Conservation (phyloP, 2,797 vertebrate species). For the Hydrophis major region DNA sequence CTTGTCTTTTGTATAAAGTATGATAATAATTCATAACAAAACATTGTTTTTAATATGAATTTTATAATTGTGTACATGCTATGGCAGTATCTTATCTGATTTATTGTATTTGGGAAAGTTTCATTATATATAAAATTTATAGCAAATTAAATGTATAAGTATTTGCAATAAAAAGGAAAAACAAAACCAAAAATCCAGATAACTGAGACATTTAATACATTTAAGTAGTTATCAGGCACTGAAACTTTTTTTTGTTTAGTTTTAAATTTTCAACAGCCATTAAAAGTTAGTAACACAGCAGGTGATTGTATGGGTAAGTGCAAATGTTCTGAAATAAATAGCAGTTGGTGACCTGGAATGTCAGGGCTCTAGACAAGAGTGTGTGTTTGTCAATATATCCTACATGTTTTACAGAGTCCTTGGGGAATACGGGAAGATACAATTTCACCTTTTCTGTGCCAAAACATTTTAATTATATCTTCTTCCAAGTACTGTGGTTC, state of each 20-base stretch:
- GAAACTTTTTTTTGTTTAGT: conserved; percentile 52
- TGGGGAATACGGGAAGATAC: conserved; percentile 82
- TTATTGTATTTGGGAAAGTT: conserved; percentile 3
- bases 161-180: not conserved
- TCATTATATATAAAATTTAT: not conserved
- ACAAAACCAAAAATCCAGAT: not conserved
- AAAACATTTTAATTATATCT: conserved; percentile 99
- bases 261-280: conserved; percentile 66
- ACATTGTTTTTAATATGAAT: conserved; percentile 24
- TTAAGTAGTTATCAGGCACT: conserved; percentile 52
- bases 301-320: conserved; percentile 69
- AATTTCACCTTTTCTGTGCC: conserved; percentile 91
- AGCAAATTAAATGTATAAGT: not conserved
- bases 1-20: conserved; percentile 8
- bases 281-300: conserved; percentile 73
- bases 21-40: not conserved
- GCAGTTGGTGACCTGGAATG: conserved; percentile 79
- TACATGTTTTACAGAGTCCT: conserved; percentile 82
- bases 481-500: conserved; percentile 94
- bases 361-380: conserved; percentile 78
- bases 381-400: conserved; percentile 86
- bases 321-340: conserved; percentile 85
- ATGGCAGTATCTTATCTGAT: not conserved
- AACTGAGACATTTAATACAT: conserved; percentile 12
- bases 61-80: not conserved